Evolutionary conservation across 2,113 vertebrate species (phyloP).

Genomic region (Notiomystis cincta): DNA sequence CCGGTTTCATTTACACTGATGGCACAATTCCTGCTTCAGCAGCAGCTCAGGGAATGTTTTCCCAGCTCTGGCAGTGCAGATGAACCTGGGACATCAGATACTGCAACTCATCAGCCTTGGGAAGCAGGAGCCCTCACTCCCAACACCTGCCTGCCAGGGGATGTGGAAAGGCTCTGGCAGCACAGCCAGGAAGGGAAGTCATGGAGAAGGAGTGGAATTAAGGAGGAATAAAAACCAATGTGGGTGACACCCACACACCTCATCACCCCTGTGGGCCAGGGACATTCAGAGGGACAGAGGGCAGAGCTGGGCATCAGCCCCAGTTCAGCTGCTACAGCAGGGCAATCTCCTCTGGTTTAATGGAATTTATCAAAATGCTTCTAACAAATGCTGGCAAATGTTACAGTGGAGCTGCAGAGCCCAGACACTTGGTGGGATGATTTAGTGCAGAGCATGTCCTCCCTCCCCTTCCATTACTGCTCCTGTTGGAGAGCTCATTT

Average conservation of each 20-base stretch:
- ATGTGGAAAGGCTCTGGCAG: not conserved
- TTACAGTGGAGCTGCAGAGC: not conserved
- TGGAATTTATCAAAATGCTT: not conserved
- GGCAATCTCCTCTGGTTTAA: not conserved
- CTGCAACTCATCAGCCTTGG: not conserved
- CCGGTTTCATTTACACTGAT: not conserved
- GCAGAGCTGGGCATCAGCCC: not conserved
- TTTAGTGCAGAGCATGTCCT: not conserved
- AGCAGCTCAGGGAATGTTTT: not conserved
- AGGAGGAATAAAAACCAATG: rapidly evolving
- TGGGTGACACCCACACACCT: rapidly evolving
- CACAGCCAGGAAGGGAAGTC: rapidly evolving
- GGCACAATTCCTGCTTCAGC: not conserved
- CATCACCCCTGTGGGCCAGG: not conserved
- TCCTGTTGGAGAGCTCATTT: not conserved
- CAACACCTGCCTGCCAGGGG: not conserved
- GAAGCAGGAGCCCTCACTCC: not conserved
- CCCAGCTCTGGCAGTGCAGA: not conserved
- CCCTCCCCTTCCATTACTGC: constrained; percentile 1
- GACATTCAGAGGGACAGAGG: not conserved
- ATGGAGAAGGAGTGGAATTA: not conserved
- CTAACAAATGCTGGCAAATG: not conserved
- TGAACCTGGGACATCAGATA: not conserved
- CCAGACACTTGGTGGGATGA: not conserved
- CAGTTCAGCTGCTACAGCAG: not conserved